These are phyloP conservation scores for Drosophila athabasca DNA, from an alignment of 1,140 invertebrate genomes.

Conservation along the genomic window DNA sequence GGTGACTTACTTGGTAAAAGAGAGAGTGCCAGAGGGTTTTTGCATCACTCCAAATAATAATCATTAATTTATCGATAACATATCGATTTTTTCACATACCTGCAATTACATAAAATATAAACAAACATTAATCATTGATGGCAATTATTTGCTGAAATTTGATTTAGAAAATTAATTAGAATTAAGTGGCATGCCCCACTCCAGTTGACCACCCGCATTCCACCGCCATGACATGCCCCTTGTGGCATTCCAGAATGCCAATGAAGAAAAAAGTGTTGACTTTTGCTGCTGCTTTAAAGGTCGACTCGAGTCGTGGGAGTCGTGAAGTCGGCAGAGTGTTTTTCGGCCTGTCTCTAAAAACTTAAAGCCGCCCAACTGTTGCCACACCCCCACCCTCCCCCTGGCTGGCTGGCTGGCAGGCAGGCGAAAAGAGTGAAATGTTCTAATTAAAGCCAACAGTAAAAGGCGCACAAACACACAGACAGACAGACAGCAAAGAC, in stretches of 20 bases:
- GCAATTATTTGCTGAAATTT: no score
- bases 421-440: constrained; percentile 64
- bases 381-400: constrained; percentile 31
- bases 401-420: neutral
- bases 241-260: constrained; percentile 31
- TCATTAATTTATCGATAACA: no score
- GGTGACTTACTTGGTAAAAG: no score
- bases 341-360: constrained; percentile 23
- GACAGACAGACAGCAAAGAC: constrained; percentile 6
- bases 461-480: constrained; percentile 53
- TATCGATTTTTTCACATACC: constrained; percentile 3
- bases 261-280: constrained; percentile 22
- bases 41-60: no score
- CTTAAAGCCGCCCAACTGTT: constrained; percentile 76
- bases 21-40: no score
- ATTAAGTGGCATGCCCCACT: no score
- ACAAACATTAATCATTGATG: no score
- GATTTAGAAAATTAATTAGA: no score
- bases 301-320: no score
- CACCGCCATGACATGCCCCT: no score
- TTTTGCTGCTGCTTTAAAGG: constrained; percentile 1
- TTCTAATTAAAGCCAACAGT: constrained; percentile 80
- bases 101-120: constrained; percentile 16
- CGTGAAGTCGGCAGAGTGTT: constrained; percentile 21
- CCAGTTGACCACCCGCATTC: no score